Evolutionary conservation across 2,797 vertebrate species (phyloP), one percentile per base, ranked within the genome.

Genomic region (Poeciliopsis turneri): DNA sequence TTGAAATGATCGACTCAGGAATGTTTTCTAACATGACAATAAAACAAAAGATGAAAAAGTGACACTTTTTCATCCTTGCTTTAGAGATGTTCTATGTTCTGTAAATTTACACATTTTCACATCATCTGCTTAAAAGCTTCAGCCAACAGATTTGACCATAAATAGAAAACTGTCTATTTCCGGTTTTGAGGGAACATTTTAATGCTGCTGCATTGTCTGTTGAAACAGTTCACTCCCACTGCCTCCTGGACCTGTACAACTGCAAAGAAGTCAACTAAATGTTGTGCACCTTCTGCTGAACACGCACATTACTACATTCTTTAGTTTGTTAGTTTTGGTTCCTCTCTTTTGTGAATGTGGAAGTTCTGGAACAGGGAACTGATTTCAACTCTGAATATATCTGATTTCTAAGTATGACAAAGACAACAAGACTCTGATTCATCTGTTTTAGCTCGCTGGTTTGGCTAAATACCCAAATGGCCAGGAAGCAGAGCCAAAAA

Each of bases 401-500:
- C 0, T 72, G 53, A 25, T 75, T 69, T 16, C 73, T 46, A 39
- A 4, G 71, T 28, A 74, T 75, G n/a, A 23, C 36, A 12, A 76
- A 51, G 33, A 47, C 30, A 69, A 33, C 5, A 68, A 49, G n/a
- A n/a, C 68, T 36, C 36, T 47, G 46, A 1, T 57, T 43, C 66
- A 75, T 76, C 25, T 69, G 25, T 88, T 88, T 78, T 72, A 99
- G 98, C 88, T 99, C 18, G 87, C 74, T 72, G 97, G 96, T 47
- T 55, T 95, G 0, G 98, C 97, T 11, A 80, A 23, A 0, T 96
- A 92, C 85, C 77, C 0, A 1, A 36, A 88, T 79, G 91, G 95
- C 86, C 16, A 0, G 0, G 0, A 51, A 55, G 88, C 96, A n/a
- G 97, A 99, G 88, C 89, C 85, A 0, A 91, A 95, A 2, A 93